Conservation (phyloP, 2,797 vertebrate species). For the Philypnodon macrostomus region DNA sequence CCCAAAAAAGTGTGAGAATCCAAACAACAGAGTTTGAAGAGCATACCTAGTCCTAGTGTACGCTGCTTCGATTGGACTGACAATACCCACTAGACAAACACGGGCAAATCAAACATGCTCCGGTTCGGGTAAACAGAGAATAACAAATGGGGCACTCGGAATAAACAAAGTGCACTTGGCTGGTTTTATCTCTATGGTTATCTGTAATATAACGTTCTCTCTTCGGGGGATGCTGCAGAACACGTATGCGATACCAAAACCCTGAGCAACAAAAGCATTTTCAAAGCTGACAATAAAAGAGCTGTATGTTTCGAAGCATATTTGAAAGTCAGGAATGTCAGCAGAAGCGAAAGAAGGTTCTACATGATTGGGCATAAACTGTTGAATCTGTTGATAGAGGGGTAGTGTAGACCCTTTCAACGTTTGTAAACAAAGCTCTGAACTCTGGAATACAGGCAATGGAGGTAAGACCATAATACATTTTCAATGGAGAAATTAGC, state of each 20-base stretch:
- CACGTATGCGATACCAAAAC: conserved; percentile 3
- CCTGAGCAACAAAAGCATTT: not conserved
- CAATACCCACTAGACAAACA: conserved; percentile 37
- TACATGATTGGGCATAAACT: no score
- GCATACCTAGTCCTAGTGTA: conserved; percentile 19
- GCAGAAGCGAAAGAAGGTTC: not conserved
- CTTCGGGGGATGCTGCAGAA: not conserved
- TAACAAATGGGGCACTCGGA: conserved; percentile 21
- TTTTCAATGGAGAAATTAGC: no score
- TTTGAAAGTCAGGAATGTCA: not conserved
- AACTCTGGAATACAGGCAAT: no score
- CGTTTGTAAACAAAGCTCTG: no score
- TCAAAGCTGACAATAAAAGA: not conserved
- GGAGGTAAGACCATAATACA: no score
- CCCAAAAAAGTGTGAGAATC: conserved; percentile 4
- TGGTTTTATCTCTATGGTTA: conserved; percentile 7
- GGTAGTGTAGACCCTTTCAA: no score
- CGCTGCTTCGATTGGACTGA: conserved; percentile 25
- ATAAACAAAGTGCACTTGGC: conserved; percentile 14
- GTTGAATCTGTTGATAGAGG: no score
- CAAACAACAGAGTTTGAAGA: conserved; percentile 22
- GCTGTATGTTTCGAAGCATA: not conserved
- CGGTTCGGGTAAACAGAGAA: conserved; percentile 18
- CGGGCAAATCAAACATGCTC: conserved; percentile 30
- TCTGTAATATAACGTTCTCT: conserved; percentile 5